These are phyloP conservation scores for Venturia canescens DNA, from an alignment of 1,140 invertebrate species.

Conservation along the genomic window DNA sequence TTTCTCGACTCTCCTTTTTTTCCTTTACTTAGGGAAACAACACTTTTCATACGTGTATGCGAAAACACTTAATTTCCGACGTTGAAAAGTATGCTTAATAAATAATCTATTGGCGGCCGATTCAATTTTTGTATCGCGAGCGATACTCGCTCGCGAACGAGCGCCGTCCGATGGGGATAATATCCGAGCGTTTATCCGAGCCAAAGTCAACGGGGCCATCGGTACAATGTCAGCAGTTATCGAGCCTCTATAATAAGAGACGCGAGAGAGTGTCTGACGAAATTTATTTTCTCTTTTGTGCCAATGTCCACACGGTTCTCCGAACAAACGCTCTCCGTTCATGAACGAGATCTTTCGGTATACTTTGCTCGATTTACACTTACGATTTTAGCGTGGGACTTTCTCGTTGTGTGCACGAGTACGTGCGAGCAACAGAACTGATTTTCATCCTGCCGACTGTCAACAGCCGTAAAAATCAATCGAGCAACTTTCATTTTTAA, in stretches of 20 bases:
- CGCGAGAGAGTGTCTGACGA: conserved; percentile 47
- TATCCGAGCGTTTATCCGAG: conserved; percentile 3
- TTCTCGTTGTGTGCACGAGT: conserved; percentile 41
- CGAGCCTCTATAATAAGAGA: conserved; percentile 49
- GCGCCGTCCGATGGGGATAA: background rate
- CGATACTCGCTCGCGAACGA: background rate
- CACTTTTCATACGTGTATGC: background rate
- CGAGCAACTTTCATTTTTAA: no score
- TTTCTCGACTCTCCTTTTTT: background rate
- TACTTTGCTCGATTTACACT: background rate
- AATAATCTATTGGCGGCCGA: background rate
- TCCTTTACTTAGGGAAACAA: background rate
- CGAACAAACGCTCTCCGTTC: background rate
- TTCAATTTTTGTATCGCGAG: background rate
- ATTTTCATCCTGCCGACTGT: no score
- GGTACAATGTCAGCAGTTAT: conserved; percentile 46
- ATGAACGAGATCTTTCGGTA: background rate
- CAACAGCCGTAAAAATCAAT: no score
- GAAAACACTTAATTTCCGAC: background rate
- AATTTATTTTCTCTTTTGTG: conserved; percentile 47
- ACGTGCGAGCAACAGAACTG: conserved; percentile 54
- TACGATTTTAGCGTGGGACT: conserved; percentile 17
- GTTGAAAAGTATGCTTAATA: background rate
- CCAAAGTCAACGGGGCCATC: conserved; percentile 31
- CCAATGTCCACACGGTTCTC: conserved; percentile 14